A percentile compares a stretch with the other conserved stretches of the same genome.
phyloP scores from a whole-genome alignment of 2,888 invertebrate genomes.

The Drosophila anceps region DNA sequence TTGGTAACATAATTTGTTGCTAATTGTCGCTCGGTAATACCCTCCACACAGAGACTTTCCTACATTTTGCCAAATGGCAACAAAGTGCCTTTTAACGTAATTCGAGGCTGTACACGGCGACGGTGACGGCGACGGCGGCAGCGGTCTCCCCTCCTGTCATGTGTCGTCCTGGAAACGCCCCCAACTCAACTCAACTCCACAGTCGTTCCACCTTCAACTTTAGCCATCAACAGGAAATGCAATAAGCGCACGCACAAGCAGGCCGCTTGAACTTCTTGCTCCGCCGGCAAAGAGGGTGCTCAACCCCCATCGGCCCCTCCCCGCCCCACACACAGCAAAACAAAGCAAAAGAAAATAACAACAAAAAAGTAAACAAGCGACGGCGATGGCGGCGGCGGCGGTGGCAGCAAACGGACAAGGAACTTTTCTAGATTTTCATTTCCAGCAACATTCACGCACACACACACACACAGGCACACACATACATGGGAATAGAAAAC shows the following conservation, averaged over 20 bases:
- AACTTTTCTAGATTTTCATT: conserved; percentile 57
- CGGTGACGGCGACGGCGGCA: not conserved
- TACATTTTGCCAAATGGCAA: conserved; percentile 42
- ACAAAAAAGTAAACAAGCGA: conserved; percentile 46
- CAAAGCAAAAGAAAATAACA: not conserved
- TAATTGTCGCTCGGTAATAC: conserved; percentile 54
- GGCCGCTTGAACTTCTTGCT: conserved; percentile 39
- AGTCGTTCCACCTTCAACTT: conserved; percentile 5
- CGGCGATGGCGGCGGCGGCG: not conserved
- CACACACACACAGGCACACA: not conserved
- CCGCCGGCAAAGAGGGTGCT: conserved; percentile 41
- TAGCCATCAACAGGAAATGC: conserved; percentile 64
- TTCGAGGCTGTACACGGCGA: conserved; percentile 59
- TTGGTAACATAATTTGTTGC: conserved; percentile 63
- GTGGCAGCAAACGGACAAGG: conserved; percentile 19
- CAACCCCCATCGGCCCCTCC: too few relatives aligned
- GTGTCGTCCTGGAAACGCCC: conserved; percentile 38
- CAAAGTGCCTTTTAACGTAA: conserved; percentile 66
- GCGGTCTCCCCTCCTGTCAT: conserved; percentile 2
- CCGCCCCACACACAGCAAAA: too few relatives aligned
- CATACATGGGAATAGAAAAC: too few relatives aligned
- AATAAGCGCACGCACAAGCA: conserved; percentile 71
- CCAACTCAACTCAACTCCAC: too few relatives aligned
- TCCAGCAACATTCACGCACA: conserved; percentile 20
- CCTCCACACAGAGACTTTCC: not conserved